phyloP scores from a whole-genome alignment of 2,888 invertebrate species.

The Smittia sp. region DNA sequence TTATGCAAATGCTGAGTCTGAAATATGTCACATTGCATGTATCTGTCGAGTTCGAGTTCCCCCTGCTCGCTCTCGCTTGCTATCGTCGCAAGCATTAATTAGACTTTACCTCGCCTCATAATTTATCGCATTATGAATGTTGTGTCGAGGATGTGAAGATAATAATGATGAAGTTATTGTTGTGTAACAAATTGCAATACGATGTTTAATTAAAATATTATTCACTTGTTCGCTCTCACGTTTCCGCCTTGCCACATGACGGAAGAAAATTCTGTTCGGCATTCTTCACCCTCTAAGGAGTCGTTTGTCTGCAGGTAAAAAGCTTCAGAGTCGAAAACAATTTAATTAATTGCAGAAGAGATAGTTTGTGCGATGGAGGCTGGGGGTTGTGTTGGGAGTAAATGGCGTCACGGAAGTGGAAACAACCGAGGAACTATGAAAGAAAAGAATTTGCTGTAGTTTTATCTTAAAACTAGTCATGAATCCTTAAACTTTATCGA shows the following conservation, averaged over 20 bases:
- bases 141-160: constrained; percentile 14
- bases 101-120: constrained; percentile 17
- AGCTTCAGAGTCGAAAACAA: neutral
- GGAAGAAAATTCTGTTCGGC: neutral
- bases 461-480: too few relatives aligned
- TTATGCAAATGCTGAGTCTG: neutral
- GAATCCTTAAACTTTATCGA: too few relatives aligned
- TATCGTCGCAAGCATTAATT: constrained; percentile 29
- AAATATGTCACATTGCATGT: constrained; percentile 33
- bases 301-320: neutral
- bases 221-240: neutral
- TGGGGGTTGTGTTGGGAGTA: too few relatives aligned
- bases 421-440: too few relatives aligned
- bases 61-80: neutral
- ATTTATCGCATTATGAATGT: constrained; percentile 36
- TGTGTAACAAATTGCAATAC: constrained; percentile 33
- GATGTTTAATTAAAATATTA: constrained; percentile 28
- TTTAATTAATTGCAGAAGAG: neutral
- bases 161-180: constrained; percentile 36
- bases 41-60: neutral
- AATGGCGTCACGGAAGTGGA: too few relatives aligned
- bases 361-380: too few relatives aligned
- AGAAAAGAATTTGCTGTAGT: too few relatives aligned
- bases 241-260: neutral
- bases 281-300: neutral